Conservation (phyloP, 2,797 vertebrate genomes). For the Xenentodon cancila region DNA sequence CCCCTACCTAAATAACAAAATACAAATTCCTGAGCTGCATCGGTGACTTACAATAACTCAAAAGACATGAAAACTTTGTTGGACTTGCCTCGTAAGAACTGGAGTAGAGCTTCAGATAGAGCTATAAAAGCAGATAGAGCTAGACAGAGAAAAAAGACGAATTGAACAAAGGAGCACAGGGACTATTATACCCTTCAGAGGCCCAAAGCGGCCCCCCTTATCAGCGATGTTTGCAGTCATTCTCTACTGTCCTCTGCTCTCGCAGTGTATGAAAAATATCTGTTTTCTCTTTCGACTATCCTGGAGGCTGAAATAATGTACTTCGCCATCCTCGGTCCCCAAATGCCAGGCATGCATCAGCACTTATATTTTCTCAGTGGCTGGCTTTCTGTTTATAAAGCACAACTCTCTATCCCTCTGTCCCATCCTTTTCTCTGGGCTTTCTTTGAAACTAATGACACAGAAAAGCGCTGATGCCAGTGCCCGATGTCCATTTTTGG, state of each 20-base stretch:
- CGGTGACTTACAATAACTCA: neutral
- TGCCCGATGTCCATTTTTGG: slow-evolving; percentile 28
- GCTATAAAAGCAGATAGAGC: slow-evolving; percentile 7
- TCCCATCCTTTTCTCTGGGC: slow-evolving; percentile 20
- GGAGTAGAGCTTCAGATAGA: slow-evolving; percentile 11
- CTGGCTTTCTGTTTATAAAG: slow-evolving; percentile 7
- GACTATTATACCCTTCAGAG: slow-evolving; percentile 62
- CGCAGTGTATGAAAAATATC: slow-evolving; percentile 65
- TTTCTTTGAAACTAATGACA: slow-evolving; percentile 60
- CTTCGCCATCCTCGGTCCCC: slow-evolving; percentile 50
- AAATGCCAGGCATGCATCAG: slow-evolving; percentile 64
- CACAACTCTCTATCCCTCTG: neutral
- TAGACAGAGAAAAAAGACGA: slow-evolving; percentile 34
- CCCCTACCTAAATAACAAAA: no score
- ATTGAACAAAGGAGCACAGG: slow-evolving; percentile 48
- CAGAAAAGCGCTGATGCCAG: slow-evolving; percentile 40
- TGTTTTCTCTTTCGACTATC: slow-evolving; percentile 67
- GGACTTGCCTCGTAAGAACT: no score
- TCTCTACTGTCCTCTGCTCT: slow-evolving; percentile 53
- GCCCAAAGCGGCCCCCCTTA: slow-evolving; percentile 34
- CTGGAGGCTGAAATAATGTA: slow-evolving; percentile 62
- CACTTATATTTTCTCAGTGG: slow-evolving; percentile 52
- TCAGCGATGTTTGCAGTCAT: slow-evolving; percentile 59
- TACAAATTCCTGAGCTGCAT: no score
- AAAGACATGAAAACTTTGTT: neutral